These are phyloP conservation scores for Melanotaenia maccullochi DNA, from an alignment of 2,797 vertebrate species.

Conservation along the genomic window DNA sequence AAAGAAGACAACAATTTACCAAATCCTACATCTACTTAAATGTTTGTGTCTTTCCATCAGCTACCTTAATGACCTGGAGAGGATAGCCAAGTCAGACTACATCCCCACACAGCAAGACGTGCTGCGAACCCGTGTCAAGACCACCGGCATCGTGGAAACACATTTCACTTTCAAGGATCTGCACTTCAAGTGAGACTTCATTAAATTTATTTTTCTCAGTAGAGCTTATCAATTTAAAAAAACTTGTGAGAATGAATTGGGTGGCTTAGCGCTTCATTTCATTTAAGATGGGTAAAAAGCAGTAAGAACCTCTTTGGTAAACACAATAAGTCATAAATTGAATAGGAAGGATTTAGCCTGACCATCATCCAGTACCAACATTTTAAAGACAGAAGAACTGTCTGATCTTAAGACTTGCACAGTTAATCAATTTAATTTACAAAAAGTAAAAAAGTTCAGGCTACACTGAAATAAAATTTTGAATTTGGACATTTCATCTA, in stretches of 20 bases:
- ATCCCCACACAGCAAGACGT: conserved; percentile 98
- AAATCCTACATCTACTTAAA: conserved; percentile 8
- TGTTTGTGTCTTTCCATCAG: conserved; percentile 72
- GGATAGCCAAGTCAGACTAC: conserved; percentile 93
- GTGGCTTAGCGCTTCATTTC: background rate
- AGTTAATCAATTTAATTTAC: background rate
- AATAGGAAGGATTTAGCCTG: background rate
- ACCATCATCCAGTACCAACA: background rate
- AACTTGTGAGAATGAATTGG: background rate
- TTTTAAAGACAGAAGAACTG: background rate
- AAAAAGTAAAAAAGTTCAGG: background rate
- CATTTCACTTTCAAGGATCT: conserved; percentile 99
- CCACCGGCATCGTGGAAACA: conserved; percentile 97
- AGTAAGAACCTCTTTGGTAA: background rate
- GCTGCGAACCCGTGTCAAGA: conserved; percentile 95
- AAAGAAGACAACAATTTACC: background rate
- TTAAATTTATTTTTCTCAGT: background rate
- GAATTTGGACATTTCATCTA: conserved; percentile 3
- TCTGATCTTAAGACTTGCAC: conserved; percentile 2
- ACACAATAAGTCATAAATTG: background rate
- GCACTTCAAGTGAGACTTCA: conserved; percentile 92
- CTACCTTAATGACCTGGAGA: conserved; percentile 96
- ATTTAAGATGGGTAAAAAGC: background rate
- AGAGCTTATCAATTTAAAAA: background rate
- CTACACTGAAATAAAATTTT: background rate